Base-by-base conservation (phyloP, 2,113 vertebrate species). In the Cebus imitator region DNA sequence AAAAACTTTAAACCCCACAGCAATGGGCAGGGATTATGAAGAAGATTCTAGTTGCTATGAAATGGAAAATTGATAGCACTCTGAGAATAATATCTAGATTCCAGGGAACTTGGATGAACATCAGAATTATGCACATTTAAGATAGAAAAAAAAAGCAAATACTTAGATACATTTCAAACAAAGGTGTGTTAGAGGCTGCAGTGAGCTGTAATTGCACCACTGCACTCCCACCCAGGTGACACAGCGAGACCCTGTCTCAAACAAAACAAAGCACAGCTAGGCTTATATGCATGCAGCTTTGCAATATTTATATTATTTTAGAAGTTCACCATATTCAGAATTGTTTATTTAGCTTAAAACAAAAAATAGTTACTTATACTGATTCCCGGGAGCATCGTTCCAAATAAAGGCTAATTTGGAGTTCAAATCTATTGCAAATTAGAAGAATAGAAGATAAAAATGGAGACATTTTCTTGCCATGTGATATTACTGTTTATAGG, bases 401-500 rank as follows among this genome's bases (percentile, higher is more conserved):
- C 35, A 21, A 20, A 48, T 48, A 66, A 88, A 89, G 11, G 1
- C 45, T 79, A 78, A 85, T 93, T 85, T 76, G 30, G 30, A 95
- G 32, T 86, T 57, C 18, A 85, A 81, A 87, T 23, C 20, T 58
- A 68, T 70, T 79, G 10, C 64, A 90, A 95, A 90, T 73, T 75
- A 84, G 82, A 96, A 68, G 40, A 9, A 86, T 43, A 91, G 50
- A 92, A 64, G 66, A 78, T 80, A 81, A 76, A 92, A 87, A 80
- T 52, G 1, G 21, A 81, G 72, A 20, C 4, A 66, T 45, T 83
- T 91, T 89, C 23, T 86, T 82, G 66, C 5, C 87, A 68, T 43
- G 1, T 70, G 55, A 50, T 55, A 32, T 85, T 70, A 32, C 43
- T n/a, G 1, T 73, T 76, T 23, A 4, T 68, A 58, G 27, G 21